Conservation (phyloP, 2,113 vertebrate species). For the Ellobius talpinus region DNA sequence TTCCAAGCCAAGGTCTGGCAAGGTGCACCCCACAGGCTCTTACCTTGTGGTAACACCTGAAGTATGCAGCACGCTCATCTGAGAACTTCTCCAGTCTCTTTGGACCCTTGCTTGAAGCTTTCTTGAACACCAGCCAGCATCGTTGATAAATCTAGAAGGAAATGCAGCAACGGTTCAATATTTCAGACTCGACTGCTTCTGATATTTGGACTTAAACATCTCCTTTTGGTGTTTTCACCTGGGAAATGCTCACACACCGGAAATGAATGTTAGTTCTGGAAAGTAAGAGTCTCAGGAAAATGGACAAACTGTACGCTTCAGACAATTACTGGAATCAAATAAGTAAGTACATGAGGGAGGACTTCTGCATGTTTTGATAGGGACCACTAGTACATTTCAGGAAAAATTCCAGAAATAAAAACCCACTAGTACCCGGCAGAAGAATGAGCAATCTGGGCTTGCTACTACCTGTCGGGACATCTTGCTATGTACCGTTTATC, state of each 20-base stretch:
- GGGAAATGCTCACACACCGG: constrained; percentile 1
- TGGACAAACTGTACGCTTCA: neutral
- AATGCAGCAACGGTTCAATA: constrained; percentile 64
- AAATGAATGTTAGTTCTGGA: constrained; percentile 21
- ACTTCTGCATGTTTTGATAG: constrained; percentile 36
- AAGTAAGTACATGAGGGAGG: neutral
- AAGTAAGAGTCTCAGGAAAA: constrained; percentile 36
- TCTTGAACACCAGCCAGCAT: constrained; percentile 93
- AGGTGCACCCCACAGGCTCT: constrained; percentile 4
- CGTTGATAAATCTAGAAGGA: constrained; percentile 91
- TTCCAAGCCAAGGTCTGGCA: neutral
- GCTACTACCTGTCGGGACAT: neutral
- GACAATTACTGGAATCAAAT: neutral
- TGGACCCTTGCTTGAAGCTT: constrained; percentile 92
- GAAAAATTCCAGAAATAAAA: neutral
- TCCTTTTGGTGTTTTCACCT: neutral
- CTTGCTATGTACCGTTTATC: neutral
- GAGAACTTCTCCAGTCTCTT: constrained; percentile 92
- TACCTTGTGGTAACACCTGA: constrained; percentile 92
- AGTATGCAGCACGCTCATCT: constrained; percentile 91
- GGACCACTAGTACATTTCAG: neutral
- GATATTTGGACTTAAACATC: neutral
- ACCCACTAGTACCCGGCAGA: neutral
- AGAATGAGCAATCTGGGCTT: neutral
- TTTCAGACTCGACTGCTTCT: neutral